A percentile compares a stretch with the other conserved stretches of the same genome.
Conservation (phyloP, 1,140 invertebrate species). For the Tetragonula clypearis region DNA sequence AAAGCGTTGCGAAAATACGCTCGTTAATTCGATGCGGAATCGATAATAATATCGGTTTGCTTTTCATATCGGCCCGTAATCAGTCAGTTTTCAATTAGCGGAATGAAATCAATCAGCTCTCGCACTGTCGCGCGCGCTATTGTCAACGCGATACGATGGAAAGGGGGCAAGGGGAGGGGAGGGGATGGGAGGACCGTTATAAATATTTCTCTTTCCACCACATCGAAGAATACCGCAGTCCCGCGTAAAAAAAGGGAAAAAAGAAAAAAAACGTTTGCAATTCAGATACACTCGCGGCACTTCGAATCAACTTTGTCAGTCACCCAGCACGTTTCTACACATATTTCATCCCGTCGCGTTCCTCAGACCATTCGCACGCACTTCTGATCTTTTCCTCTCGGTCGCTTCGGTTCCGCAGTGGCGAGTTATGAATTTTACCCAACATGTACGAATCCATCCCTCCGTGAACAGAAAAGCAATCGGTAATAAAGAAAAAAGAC, state of each 20-base stretch:
- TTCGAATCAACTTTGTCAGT: slow-evolving; percentile 27
- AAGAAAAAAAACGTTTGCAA: slow-evolving; percentile 27
- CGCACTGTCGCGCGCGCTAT: neutral
- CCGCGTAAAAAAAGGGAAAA: neutral
- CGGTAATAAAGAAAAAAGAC: neutral
- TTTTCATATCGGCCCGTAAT: neutral
- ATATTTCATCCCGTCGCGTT: slow-evolving; percentile 1
- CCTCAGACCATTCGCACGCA: too few relatives aligned
- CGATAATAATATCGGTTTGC: slow-evolving; percentile 24
- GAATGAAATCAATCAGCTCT: slow-evolving; percentile 25
- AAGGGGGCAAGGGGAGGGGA: neutral
- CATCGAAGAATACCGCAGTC: slow-evolving; percentile 10
- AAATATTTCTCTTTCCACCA: slow-evolving; percentile 30
- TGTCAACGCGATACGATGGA: neutral
- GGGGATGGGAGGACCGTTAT: neutral
- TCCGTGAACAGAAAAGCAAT: too few relatives aligned
- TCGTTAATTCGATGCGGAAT: slow-evolving; percentile 32
- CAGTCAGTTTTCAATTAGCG: slow-evolving; percentile 47
- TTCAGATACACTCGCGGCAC: slow-evolving; percentile 14
- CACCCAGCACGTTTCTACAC: slow-evolving; percentile 15
- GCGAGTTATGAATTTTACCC: neutral
- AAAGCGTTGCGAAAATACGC: neutral
- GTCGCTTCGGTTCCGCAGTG: neutral
- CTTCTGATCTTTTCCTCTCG: neutral
- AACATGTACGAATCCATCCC: neutral